Base-by-base conservation (phyloP, 2,113 vertebrate species). In the Climacteris rufus region DNA sequence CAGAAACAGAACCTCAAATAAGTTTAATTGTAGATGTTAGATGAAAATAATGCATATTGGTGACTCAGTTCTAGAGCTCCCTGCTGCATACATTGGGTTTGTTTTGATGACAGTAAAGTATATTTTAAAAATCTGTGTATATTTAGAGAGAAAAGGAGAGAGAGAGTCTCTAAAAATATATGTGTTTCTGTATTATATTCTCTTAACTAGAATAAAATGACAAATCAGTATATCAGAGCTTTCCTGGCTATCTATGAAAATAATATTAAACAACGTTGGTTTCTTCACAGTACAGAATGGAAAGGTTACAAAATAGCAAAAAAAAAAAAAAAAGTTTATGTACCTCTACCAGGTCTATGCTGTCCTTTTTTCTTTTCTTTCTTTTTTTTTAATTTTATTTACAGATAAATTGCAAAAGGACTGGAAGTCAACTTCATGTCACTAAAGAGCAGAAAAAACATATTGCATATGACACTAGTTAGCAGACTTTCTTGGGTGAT, bases 21-120 rank as follows among this genome's bases (percentile, higher is more conserved):
- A 77, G 59, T 79, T 77, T 96, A 95, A 86, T 96, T 96, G 91
- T 85, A 86, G 79, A 91, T 68, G 59, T 77, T 83, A 79, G 35
- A 74, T 17, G 15, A 83, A 95, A 94, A 74, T 72, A 75, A 87
- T 56, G 21, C 81, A 87, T 57, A 87, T 20, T 64, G 28, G 70
- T 94, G 82, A 94, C 69, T 93, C 85, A 74, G 39, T 77, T 72
- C 71, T 63, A 76, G 65, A 94, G 54, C 59, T 83, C 21, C n/a
- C 68, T 69, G 69, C n/a, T 1, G 2, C 13, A 30, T 60, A 83
- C 16, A 31, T 8, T 11, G 35, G 4, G 6, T 85, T 57, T 94
- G 22, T 90, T 93, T 93, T 90, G 63, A 63, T 2, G 8, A 35
- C 39, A 83, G 11, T 59, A 70, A 83, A 13, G 30, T 50, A 64